Conservation (phyloP, 2,113 vertebrate species). For the Passer domesticus region DNA sequence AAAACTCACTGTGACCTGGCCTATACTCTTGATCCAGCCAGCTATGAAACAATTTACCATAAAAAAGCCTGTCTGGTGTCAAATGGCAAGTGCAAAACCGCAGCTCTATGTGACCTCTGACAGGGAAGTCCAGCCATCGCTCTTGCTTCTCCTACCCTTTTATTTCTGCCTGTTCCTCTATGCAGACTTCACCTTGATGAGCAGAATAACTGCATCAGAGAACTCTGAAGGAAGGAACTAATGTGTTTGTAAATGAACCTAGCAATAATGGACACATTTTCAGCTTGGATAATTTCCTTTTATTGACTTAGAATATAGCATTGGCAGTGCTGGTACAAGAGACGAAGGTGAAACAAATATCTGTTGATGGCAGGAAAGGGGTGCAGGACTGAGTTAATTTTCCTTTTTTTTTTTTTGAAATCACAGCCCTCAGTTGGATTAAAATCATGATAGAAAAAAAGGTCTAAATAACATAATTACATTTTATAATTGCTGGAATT, state of each 20-base stretch:
- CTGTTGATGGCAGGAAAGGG: neutral
- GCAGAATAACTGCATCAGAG: neutral
- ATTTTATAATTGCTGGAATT: constrained; percentile 41
- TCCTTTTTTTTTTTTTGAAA: neutral
- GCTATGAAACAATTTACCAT: neutral
- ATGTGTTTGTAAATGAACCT: neutral
- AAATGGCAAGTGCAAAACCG: neutral
- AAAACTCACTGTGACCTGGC: neutral
- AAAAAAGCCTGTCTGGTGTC: neutral
- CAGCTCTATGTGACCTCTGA: neutral
- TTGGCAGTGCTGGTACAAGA: neutral
- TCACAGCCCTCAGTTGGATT: neutral
- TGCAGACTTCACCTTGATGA: neutral
- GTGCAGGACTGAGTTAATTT: neutral
- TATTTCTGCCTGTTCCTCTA: neutral
- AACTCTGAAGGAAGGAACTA: neutral
- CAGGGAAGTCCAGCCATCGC: neutral
- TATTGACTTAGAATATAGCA: accelerated
- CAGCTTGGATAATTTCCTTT: neutral
- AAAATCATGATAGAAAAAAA: neutral
- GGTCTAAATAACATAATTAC: constrained; percentile 14
- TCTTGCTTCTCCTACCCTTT: neutral
- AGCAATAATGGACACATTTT: neutral
- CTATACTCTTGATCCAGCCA: neutral
- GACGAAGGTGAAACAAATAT: neutral